These are phyloP conservation scores for Bettongia penicillata DNA, from an alignment of 2,113 vertebrate species.

Conservation along the genomic window DNA sequence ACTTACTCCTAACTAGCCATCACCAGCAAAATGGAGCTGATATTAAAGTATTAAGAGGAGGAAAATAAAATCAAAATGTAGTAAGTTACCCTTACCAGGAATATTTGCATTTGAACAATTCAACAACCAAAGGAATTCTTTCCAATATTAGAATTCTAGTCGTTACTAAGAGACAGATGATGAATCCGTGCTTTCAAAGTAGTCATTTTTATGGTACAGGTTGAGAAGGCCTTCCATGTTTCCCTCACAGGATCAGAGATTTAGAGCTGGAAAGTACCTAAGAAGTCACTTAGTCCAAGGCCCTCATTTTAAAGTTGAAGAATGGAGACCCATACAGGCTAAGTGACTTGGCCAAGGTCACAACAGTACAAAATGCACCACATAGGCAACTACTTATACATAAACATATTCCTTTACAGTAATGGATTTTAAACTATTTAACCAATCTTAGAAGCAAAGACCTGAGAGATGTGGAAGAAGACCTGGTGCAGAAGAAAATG, in stretches of 20 bases:
- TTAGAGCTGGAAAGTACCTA: background rate
- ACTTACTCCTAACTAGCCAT: background rate
- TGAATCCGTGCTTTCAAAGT: background rate
- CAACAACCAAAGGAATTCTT: background rate
- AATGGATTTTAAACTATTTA: background rate
- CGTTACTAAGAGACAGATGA: background rate
- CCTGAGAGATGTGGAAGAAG: background rate
- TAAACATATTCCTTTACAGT: background rate
- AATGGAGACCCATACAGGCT: background rate
- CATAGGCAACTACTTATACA: background rate
- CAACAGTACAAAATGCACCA: background rate
- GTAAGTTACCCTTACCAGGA: background rate
- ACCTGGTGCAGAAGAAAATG: background rate
- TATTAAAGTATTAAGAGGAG: background rate
- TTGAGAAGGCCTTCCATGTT: background rate
- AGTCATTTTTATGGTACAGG: background rate
- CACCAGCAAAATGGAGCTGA: background rate
- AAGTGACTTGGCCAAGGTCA: background rate
- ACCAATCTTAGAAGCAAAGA: background rate
- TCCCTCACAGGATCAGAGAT: background rate
- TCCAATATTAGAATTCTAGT: background rate
- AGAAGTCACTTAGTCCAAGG: conserved; percentile 2
- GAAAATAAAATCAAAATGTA: background rate
- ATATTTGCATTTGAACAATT: background rate
- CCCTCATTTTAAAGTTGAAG: background rate